Conservation (phyloP, 2,888 invertebrate species). For the Meganola albula region DNA sequence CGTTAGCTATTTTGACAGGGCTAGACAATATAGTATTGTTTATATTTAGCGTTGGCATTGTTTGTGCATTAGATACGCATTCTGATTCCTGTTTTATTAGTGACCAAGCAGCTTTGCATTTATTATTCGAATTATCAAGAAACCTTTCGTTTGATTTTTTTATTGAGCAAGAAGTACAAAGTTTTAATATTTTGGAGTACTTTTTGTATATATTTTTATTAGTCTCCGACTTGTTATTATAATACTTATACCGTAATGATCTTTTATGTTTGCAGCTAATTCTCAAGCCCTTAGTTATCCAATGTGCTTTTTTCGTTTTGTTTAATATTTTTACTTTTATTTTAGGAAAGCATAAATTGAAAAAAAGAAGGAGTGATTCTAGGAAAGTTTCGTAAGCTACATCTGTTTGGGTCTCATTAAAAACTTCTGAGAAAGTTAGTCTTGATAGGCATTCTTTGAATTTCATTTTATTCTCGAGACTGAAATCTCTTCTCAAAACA, state of each 20-base stretch:
- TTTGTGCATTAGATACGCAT: background rate
- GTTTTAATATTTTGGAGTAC: conserved; percentile 1
- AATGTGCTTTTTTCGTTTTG: background rate
- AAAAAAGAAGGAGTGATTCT: background rate
- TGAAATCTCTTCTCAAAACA: no score
- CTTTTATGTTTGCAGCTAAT: background rate
- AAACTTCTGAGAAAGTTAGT: background rate
- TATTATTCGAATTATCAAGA: background rate
- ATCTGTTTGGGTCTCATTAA: background rate
- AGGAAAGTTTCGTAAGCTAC: background rate
- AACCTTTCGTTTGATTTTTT: background rate
- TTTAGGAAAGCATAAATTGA: conserved; percentile 1
- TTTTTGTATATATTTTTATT: conserved; percentile 1
- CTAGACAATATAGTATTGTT: no score
- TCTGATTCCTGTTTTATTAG: background rate
- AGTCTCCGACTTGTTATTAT: background rate
- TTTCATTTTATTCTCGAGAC: no score
- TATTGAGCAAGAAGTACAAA: conserved; percentile 1
- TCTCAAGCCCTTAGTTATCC: background rate
- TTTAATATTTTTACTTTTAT: conserved; percentile 1
- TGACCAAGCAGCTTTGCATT: background rate
- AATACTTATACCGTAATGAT: conserved; percentile 1
- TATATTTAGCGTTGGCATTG: background rate
- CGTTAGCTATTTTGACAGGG: background rate
- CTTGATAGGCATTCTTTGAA: conserved; percentile 1